A percentile compares a stretch with the other conserved stretches of the same genome.
Evolutionary conservation across 2,797 vertebrate genomes (phyloP).

Genomic region (Catamblyrhynchus diadema): DNA sequence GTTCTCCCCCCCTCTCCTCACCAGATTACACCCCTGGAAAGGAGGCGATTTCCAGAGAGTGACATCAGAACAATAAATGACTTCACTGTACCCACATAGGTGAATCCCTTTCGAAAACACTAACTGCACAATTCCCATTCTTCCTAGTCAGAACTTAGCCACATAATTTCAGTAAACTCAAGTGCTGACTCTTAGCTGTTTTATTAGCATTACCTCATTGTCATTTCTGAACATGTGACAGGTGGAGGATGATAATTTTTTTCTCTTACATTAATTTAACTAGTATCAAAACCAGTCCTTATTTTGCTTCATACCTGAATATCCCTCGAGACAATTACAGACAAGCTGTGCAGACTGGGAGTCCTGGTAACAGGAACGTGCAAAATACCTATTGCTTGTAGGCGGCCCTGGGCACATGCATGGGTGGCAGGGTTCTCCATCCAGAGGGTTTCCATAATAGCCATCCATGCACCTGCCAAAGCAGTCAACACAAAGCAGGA

Average conservation of each 20-base stretch:
- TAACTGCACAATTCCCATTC: neutral
- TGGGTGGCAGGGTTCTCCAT: conserved; percentile 75
- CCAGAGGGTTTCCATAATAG: conserved; percentile 81
- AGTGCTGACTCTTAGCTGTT: neutral
- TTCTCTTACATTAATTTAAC: neutral
- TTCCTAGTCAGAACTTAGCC: neutral
- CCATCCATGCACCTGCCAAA: conserved; percentile 82
- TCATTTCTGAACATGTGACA: neutral
- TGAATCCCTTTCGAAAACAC: neutral
- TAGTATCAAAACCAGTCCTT: neutral
- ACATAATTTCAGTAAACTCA: neutral
- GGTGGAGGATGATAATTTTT: neutral
- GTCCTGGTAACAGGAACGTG: conserved; percentile 80
- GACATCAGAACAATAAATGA: neutral
- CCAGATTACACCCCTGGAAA: neutral
- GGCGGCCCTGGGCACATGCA: conserved; percentile 83
- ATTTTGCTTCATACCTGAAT: conserved; percentile 75
- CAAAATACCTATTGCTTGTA: conserved; percentile 81
- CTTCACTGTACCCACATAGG: neutral
- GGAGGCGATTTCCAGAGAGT: neutral
- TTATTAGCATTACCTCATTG: neutral
- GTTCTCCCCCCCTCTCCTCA: accelerated
- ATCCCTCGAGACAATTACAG: conserved; percentile 81
- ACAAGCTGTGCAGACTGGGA: conserved; percentile 67
- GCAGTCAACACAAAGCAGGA: neutral